Percentiles rank a stretch among this genome's conserved stretches.
Evolutionary conservation across 2,113 vertebrate genomes (phyloP).

Genomic region (Edolisoma coerulescens): DNA sequence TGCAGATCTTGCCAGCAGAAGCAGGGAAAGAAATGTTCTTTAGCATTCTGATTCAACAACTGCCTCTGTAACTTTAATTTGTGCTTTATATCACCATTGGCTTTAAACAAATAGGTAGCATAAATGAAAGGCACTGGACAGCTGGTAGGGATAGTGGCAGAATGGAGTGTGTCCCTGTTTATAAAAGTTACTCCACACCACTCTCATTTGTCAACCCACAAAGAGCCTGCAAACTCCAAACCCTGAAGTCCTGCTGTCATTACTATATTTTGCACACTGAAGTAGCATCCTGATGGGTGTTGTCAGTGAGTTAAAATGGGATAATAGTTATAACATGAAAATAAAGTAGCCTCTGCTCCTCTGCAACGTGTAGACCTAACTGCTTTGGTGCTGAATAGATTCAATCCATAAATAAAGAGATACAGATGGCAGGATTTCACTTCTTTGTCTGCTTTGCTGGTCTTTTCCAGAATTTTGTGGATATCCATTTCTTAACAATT

Average conservation of each 20-base stretch:
- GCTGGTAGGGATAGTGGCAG: not conserved
- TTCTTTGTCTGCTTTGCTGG: not conserved
- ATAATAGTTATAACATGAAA: not conserved
- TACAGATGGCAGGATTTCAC: not conserved
- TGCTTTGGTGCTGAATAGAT: not conserved
- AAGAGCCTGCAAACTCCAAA: not conserved
- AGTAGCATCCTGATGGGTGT: not conserved
- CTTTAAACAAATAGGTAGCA: not conserved
- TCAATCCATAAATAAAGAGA: not conserved
- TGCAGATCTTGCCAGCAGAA: not conserved
- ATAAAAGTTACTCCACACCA: not conserved
- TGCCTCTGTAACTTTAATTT: not conserved
- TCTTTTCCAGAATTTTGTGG: not conserved
- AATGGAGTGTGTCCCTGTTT: not conserved
- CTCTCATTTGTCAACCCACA: not conserved
- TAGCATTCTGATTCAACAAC: not conserved
- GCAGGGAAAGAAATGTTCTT: not conserved
- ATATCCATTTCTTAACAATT: constrained; percentile 9
- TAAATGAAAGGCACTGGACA: not conserved
- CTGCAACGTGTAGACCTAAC: not conserved
- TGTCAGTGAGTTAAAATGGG: not conserved
- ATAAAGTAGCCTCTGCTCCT: not conserved
- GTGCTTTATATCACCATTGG: not conserved
- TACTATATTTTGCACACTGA: not conserved
- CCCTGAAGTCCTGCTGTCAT: not conserved